Percentiles rank a stretch among this genome's conserved stretches.
Evolutionary conservation across 2,888 invertebrate genomes (phyloP).

Genomic region (Ptilodon capucinus): DNA sequence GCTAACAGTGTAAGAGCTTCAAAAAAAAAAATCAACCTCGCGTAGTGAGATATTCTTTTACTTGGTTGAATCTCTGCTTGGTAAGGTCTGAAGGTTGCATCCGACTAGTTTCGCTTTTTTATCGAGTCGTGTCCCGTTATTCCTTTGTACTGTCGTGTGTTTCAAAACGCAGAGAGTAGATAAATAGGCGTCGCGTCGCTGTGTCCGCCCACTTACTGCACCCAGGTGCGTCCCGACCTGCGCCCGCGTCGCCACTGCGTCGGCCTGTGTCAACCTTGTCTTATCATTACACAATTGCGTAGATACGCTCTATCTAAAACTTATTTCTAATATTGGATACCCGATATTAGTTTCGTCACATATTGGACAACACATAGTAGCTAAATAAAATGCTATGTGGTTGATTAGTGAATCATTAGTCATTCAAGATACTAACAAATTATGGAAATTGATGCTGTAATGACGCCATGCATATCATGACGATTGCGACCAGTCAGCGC

Average conservation of each 20-base stretch:
- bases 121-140: slow-evolving; percentile 51
- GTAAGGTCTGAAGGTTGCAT: slow-evolving; percentile 14
- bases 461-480: not conserved
- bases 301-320: slow-evolving; percentile 36
- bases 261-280: slow-evolving; percentile 50
- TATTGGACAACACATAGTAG: not conserved
- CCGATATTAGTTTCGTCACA: not conserved
- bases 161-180: slow-evolving; percentile 48
- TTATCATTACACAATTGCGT: slow-evolving; percentile 52
- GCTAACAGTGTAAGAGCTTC: no score
- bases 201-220: slow-evolving; percentile 66
- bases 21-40: no score
- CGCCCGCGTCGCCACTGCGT: slow-evolving; percentile 28
- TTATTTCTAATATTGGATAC: not conserved
- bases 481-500: not conserved
- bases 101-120: slow-evolving; percentile 31
- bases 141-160: slow-evolving; percentile 44
- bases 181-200: slow-evolving; percentile 59
- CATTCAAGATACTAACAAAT: not conserved
- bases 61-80: no score
- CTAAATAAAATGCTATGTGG: not conserved
- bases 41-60: no score
- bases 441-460: not conserved
- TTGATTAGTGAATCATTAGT: no score
- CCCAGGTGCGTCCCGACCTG: slow-evolving; percentile 60